Conservation (phyloP, 92 coral and sea anemone genomes). For the Zoanthus gigantus region DNA sequence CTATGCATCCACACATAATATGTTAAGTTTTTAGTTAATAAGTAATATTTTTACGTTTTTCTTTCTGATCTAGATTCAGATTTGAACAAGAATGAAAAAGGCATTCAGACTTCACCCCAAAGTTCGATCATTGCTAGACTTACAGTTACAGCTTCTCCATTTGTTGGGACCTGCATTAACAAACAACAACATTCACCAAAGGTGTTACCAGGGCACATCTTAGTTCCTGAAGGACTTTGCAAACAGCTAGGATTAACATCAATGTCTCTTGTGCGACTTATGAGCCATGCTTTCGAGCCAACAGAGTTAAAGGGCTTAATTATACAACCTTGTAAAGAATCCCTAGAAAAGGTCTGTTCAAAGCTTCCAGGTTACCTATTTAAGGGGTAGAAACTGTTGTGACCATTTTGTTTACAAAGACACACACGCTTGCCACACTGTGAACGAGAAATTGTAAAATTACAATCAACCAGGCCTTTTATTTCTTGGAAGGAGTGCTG, state of each 20-base stretch:
- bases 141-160: constrained; percentile 10
- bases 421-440: too few species aligned
- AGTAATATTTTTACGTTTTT: not conserved
- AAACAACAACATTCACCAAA: constrained; percentile 33
- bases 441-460: too few species aligned
- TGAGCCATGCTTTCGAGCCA: constrained; percentile 60
- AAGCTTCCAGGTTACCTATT: not conserved
- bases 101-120: not conserved
- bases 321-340: constrained; percentile 73
- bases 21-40: not conserved
- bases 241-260: constrained; percentile 71
- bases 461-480: too few species aligned
- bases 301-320: constrained; percentile 80
- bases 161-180: not conserved
- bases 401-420: too few species aligned
- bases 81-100: not conserved
- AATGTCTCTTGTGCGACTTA: constrained; percentile 68
- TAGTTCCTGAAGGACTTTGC: constrained; percentile 56
- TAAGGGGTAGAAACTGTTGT: too few species aligned
- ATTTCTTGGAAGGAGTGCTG: too few species aligned
- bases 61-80: not conserved
- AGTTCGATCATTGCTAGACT: constrained; percentile 24
- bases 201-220: constrained; percentile 73
- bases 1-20: too few species aligned
- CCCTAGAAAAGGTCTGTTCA: constrained; percentile 61